Conservation (phyloP, 2,113 vertebrate species). For the Poeciliopsis turrubarensis region DNA sequence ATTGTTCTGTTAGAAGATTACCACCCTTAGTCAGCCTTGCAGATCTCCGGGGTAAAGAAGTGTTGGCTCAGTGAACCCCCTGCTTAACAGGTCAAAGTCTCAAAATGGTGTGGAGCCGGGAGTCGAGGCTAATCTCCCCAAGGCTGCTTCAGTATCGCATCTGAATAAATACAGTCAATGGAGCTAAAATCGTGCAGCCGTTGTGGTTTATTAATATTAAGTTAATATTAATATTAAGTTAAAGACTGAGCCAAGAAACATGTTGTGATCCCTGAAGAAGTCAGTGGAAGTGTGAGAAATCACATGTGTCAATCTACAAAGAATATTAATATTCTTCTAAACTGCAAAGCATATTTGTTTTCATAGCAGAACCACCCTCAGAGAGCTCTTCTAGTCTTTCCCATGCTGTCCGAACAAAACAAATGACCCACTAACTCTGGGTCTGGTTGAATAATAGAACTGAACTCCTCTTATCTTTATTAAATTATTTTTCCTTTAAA, state of each 20-base stretch:
- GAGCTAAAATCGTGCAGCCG: conserved; percentile 47
- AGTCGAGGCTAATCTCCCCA: conserved; percentile 60
- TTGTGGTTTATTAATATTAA: conserved; percentile 33
- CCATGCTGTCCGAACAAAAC: conserved; percentile 1
- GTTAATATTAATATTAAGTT: conserved; percentile 8
- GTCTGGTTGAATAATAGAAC: neutral
- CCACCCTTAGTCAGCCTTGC: conserved; percentile 39
- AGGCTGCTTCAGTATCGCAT: conserved; percentile 55
- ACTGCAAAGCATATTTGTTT: neutral
- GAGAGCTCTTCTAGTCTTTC: conserved; percentile 11
- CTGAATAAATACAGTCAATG: conserved; percentile 66
- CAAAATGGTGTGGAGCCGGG: conserved; percentile 52
- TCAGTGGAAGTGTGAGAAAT: neutral
- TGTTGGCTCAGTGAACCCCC: conserved; percentile 24
- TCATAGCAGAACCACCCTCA: no score
- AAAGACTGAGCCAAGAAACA: neutral
- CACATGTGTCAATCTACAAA: neutral
- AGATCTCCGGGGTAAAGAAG: conserved; percentile 48
- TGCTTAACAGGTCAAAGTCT: conserved; percentile 66
- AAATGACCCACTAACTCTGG: neutral
- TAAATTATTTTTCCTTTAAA: neutral
- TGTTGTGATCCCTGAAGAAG: neutral
- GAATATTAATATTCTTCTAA: neutral
- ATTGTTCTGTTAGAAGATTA: conserved; percentile 59
- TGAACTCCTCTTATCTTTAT: neutral